Conservation (phyloP, 1,140 invertebrate species). For the Bactericera cockerelli region DNA sequence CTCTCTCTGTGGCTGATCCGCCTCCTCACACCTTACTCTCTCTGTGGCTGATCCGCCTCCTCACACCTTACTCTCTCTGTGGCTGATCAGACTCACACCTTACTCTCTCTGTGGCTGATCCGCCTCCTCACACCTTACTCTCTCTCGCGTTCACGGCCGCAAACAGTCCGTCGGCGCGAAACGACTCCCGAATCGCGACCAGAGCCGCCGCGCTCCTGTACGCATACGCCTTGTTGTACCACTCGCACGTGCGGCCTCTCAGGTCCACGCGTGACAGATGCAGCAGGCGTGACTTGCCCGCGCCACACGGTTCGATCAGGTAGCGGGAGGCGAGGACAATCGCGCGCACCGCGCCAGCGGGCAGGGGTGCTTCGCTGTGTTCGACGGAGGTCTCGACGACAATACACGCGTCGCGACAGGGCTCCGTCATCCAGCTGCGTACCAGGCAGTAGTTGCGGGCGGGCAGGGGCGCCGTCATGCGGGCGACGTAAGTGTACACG, state of each 20-base stretch:
- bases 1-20: too few species aligned
- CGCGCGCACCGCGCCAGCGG: conserved; percentile 56
- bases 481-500: conserved; percentile 73
- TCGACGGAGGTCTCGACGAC: conserved; percentile 79
- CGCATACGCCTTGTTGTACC: conserved; percentile 89
- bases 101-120: too few species aligned
- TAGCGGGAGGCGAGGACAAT: conserved; percentile 78
- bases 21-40: too few species aligned
- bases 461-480: conserved; percentile 62
- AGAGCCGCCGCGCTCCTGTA: conserved; percentile 67
- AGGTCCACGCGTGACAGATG: conserved; percentile 75
- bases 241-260: conserved; percentile 79
- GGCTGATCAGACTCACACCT: too few species aligned
- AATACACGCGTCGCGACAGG: conserved; percentile 64
- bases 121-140: conserved; percentile 64
- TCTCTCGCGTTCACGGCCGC: conserved; percentile 54
- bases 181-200: conserved; percentile 59
- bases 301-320: conserved; percentile 82
- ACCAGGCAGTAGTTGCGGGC: conserved; percentile 75
- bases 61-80: too few species aligned
- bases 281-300: conserved; percentile 75
- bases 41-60: too few species aligned
- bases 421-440: conserved; percentile 76
- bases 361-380: conserved; percentile 49
- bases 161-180: conserved; percentile 43